Conservation (phyloP, 2,888 invertebrate genomes). For the Drosophila buzzatii region DNA sequence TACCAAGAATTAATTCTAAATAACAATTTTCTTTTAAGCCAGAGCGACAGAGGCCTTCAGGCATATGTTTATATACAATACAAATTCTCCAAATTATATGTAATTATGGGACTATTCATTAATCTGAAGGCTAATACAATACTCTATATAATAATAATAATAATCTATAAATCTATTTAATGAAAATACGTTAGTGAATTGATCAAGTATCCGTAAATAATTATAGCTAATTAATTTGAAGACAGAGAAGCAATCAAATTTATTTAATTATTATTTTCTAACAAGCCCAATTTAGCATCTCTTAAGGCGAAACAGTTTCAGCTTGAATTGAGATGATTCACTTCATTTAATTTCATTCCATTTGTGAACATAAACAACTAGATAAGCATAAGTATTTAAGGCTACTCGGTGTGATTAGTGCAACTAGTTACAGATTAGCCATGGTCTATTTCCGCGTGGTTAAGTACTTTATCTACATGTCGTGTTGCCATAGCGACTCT, state of each 20-base stretch:
- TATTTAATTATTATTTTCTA: not conserved
- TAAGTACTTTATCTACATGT: conserved; percentile 23
- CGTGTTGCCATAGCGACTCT: conserved; percentile 24
- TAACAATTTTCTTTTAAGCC: no score
- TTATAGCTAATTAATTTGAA: not conserved
- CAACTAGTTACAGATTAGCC: not conserved
- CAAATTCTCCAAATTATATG: no score
- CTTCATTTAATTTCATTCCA: not conserved
- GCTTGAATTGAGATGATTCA: not conserved
- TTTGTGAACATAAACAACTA: not conserved
- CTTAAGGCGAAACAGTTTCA: not conserved
- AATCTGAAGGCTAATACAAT: no score
- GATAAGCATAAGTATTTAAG: not conserved
- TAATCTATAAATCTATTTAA: no score
- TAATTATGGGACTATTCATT: no score
- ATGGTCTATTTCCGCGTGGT: conserved; percentile 9
- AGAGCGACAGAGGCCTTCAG: no score
- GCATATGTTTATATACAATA: no score
- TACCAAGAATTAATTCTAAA: no score
- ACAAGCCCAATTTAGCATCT: not conserved
- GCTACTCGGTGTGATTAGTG: not conserved
- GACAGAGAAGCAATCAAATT: not conserved
- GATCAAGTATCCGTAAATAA: not conserved
- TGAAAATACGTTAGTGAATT: not conserved
- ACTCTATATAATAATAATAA: no score